A percentile compares a stretch with the other conserved stretches of the same genome.
These are phyloP conservation scores for Thyatira batis DNA, from an alignment of 2,888 invertebrate genomes.

Conservation along the genomic window DNA sequence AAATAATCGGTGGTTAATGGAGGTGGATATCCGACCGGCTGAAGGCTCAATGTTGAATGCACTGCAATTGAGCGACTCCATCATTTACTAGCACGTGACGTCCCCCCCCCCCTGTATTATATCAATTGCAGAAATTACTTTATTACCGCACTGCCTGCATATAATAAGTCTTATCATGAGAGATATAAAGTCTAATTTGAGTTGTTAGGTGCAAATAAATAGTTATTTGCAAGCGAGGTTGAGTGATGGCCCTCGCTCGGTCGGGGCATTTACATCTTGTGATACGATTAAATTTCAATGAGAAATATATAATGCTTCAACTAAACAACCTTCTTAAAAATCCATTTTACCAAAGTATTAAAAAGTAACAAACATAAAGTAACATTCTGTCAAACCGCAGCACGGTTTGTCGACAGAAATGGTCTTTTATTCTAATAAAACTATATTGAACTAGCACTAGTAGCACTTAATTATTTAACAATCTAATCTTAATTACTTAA, in stretches of 20 bases:
- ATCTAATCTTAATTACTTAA: too few relatives aligned
- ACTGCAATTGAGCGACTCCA: neutral
- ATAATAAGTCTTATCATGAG: neutral
- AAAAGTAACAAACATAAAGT: too few relatives aligned
- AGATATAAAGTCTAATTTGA: neutral
- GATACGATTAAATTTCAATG: neutral
- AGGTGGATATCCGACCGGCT: neutral
- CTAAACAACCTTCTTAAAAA: too few relatives aligned
- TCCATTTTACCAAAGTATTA: too few relatives aligned
- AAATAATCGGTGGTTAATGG: neutral
- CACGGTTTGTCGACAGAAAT: too few relatives aligned
- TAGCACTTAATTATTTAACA: too few relatives aligned
- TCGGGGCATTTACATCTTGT: neutral
- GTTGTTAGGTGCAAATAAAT: neutral
- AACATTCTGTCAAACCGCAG: too few relatives aligned
- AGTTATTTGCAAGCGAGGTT: neutral
- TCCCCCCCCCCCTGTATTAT: conserved; percentile 1
- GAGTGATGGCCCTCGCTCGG: neutral
- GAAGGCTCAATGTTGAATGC: conserved; percentile 6
- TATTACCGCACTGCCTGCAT: neutral
- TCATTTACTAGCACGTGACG: neutral
- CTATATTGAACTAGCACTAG: too few relatives aligned
- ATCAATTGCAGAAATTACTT: conserved; percentile 10
- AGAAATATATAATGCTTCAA: too few relatives aligned
- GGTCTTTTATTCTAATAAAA: too few relatives aligned